Base-by-base conservation (phyloP, 2,797 vertebrate genomes). In the Intellagama lesueurii region DNA sequence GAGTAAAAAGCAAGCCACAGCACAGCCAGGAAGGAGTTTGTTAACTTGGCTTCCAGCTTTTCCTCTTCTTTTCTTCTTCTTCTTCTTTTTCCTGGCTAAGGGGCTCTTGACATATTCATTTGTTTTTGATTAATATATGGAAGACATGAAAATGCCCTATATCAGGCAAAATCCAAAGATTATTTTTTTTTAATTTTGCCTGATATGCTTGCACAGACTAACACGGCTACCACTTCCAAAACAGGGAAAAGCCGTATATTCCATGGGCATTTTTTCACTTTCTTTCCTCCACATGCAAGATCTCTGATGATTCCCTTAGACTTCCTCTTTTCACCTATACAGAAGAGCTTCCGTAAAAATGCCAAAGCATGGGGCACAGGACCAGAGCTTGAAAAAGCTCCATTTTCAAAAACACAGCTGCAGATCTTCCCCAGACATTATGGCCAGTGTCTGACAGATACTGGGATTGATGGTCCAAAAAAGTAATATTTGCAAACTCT, bases 41-140 rank as follows among this genome's bases (percentile, higher is more conserved):
- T 90, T 90, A 91, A 92, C 86, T 69, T 90, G 16, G 44, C 16
- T 89, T 85, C 91, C 70, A 77, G 1, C 28, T 93, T 28, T 94
- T 94, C 89, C 89, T 96, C 83, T 26, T 68, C 64, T 90, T 89
- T 86, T 86, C 8, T 11, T 47, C 47, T 47, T 17, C 17, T 44
- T 44, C 35, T 76, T 44, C 19, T 35, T 44, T 47, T 77, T 44
- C 22, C 93, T 92, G 91, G 87, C 89, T 88, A 84, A 91, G 24
- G 60, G 69, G 4, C 60, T 56, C 40, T 47, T 76, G 2, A 5
- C 87, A 93, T 93, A 86, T 88, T 93, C 8, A 11, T 92, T 92
- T 92, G 85, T 64, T 94, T 52, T 88, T 14, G 85, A 83, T 22
- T 88, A 91, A 91, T 79, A 83, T n/a, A 35, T 60, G 52, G n/a